These are phyloP conservation scores for Spermophilus dauricus DNA, from an alignment of 2,113 vertebrate genomes.

Conservation along the genomic window DNA sequence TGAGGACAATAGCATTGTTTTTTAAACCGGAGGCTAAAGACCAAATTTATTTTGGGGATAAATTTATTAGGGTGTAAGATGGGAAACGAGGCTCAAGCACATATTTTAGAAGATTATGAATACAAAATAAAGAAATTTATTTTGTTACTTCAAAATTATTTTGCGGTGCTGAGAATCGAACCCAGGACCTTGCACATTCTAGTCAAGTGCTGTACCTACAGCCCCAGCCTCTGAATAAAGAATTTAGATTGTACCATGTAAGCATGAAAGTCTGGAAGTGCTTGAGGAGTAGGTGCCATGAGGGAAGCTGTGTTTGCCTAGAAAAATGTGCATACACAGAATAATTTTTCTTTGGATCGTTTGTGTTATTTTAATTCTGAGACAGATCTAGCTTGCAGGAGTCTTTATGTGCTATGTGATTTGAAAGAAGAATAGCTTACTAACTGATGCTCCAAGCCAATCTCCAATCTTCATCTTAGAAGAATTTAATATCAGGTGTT, in stretches of 20 bases:
- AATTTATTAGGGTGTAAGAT: background rate
- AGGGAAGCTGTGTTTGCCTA: background rate
- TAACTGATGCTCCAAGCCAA: background rate
- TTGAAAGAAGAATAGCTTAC: background rate
- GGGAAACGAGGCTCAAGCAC: background rate
- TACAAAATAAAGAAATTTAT: too few relatives aligned
- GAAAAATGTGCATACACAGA: background rate
- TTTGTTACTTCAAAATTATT: too few relatives aligned
- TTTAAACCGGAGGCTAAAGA: background rate
- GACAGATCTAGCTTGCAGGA: background rate
- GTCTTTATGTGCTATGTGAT: background rate
- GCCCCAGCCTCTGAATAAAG: background rate
- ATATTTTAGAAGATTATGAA: background rate
- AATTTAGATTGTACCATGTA: background rate
- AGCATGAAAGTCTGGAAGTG: background rate
- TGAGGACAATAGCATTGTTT: background rate
- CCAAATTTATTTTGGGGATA: background rate
- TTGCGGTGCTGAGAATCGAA: too few relatives aligned
- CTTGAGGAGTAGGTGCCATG: background rate
- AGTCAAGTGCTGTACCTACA: too few relatives aligned
- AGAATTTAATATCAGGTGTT: background rate
- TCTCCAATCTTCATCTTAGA: background rate
- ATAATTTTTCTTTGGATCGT: background rate
- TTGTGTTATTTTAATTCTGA: background rate
- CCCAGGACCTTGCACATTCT: too few relatives aligned